Evolutionary conservation across 2,797 vertebrate species (phyloP).

Genomic region (Bucorvus abyssinicus): DNA sequence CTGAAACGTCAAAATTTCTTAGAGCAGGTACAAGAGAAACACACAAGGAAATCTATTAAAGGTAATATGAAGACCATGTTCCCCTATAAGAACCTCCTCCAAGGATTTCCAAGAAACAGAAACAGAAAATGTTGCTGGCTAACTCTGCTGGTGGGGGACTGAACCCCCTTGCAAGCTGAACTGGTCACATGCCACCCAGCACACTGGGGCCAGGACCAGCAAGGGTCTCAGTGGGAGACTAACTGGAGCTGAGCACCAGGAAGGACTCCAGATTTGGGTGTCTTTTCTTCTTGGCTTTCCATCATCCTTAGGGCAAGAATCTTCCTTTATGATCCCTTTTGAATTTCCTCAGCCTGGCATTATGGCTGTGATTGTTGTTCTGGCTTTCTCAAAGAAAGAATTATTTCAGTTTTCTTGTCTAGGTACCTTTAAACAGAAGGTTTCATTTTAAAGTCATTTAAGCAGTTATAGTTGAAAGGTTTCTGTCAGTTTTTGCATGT

Average conservation of each 20-base stretch:
- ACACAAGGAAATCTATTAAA: not conserved
- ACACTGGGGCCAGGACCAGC: not conserved
- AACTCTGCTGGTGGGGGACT: not conserved
- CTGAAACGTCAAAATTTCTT: not conserved
- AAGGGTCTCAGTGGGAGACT: not conserved
- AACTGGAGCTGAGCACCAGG: not conserved
- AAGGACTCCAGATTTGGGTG: not conserved
- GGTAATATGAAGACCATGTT: not conserved
- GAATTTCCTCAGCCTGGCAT: not conserved
- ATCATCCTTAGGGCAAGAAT: not conserved
- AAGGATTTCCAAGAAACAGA: not conserved
- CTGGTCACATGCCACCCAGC: rapidly evolving
- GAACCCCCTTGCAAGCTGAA: not conserved
- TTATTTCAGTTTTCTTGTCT: not conserved
- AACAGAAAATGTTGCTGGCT: not conserved
- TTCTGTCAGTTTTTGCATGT: not conserved
- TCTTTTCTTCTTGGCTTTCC: not conserved
- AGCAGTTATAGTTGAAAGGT: not conserved
- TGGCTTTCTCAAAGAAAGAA: not conserved
- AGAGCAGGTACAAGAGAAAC: not conserved
- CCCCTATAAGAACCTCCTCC: not conserved
- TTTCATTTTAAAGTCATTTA: not conserved
- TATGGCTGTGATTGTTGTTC: not conserved
- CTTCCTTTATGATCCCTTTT: not conserved
- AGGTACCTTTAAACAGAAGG: not conserved